Conservation (phyloP, 2,113 vertebrate genomes). For the Mystacornis crossleyi region DNA sequence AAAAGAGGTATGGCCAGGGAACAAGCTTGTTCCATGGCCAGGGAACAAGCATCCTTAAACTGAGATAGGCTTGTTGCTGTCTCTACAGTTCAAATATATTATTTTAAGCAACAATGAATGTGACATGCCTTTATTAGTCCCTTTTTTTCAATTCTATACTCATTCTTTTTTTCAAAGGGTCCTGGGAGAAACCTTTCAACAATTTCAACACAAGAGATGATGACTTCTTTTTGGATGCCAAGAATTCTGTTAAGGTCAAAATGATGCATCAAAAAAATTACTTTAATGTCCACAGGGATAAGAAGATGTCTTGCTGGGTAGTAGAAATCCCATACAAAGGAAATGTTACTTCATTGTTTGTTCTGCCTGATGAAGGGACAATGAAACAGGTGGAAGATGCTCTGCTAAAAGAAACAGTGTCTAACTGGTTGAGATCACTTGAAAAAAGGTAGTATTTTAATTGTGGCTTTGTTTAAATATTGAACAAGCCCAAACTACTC, state of each 20-base stretch:
- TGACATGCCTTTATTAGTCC: not conserved
- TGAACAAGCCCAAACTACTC: not conserved
- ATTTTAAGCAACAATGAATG: not conserved
- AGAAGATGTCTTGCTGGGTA: slow-evolving; percentile 10
- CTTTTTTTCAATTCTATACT: not conserved
- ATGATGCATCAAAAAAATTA: slow-evolving; percentile 77
- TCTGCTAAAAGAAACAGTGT: slow-evolving; percentile 31
- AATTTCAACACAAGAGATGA: not conserved
- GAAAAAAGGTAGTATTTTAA: not conserved
- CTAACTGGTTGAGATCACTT: slow-evolving; percentile 32
- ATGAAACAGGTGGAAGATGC: slow-evolving; percentile 46
- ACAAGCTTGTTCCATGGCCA: not conserved
- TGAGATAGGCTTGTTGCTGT: not conserved
- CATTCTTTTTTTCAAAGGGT: slow-evolving; percentile 59
- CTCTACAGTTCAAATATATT: not conserved
- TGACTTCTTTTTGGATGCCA: slow-evolving; percentile 71
- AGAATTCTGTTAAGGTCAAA: slow-evolving; percentile 72
- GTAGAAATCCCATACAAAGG: slow-evolving; percentile 46
- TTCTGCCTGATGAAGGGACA: slow-evolving; percentile 57
- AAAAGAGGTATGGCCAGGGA: not conserved
- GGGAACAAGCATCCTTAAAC: not conserved
- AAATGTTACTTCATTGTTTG: not conserved
- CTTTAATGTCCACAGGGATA: slow-evolving; percentile 55
- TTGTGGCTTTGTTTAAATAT: not conserved
- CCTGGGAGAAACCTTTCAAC: slow-evolving; percentile 82